Evolutionary conservation across 2,797 vertebrate genomes (phyloP).

Genomic region (Cyclopterus lumpus): DNA sequence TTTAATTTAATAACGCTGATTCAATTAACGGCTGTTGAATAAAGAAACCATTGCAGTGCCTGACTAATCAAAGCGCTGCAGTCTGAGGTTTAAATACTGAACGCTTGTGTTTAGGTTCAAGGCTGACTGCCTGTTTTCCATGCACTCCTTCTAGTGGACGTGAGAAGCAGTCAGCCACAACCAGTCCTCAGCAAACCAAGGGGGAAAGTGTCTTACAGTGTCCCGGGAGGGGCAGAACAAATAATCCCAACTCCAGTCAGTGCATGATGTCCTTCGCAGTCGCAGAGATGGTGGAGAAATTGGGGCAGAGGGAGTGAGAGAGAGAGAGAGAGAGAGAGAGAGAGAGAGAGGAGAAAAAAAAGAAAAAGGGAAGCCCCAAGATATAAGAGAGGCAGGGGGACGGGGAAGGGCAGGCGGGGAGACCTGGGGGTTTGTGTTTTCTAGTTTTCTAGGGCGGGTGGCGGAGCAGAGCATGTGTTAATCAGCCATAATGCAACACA

Average conservation of each 20-base stretch:
- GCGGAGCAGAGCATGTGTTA: slow-evolving; percentile 73
- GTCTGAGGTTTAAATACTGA: slow-evolving; percentile 50
- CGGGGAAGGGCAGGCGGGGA: slow-evolving; percentile 14
- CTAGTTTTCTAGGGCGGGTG: slow-evolving; percentile 58
- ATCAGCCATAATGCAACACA: slow-evolving; percentile 75
- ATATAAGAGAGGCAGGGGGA: slow-evolving; percentile 16
- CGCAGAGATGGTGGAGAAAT: slow-evolving; percentile 43
- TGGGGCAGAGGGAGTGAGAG: slow-evolving; percentile 15
- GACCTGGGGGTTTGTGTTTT: slow-evolving; percentile 59
- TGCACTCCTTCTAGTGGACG: slow-evolving; percentile 35
- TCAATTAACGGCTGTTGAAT: slow-evolving; percentile 5
- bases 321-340: not conserved
- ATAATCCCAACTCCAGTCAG: slow-evolving; percentile 56
- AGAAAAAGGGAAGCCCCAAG: slow-evolving; percentile 34
- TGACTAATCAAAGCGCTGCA: slow-evolving; percentile 47
- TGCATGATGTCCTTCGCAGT: slow-evolving; percentile 68
- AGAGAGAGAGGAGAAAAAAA: not conserved
- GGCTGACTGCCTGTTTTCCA: slow-evolving; percentile 25
- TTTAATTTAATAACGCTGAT: slow-evolving; percentile 13
- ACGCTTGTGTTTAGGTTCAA: slow-evolving; percentile 33
- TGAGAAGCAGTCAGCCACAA: slow-evolving; percentile 53
- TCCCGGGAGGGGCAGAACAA: slow-evolving; percentile 59
- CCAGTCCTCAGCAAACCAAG: slow-evolving; percentile 57
- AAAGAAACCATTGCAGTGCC: slow-evolving; percentile 22
- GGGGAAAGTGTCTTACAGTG: slow-evolving; percentile 69